phyloP scores from a whole-genome alignment of 1,140 invertebrate genomes.

The Cepaea nemoralis region DNA sequence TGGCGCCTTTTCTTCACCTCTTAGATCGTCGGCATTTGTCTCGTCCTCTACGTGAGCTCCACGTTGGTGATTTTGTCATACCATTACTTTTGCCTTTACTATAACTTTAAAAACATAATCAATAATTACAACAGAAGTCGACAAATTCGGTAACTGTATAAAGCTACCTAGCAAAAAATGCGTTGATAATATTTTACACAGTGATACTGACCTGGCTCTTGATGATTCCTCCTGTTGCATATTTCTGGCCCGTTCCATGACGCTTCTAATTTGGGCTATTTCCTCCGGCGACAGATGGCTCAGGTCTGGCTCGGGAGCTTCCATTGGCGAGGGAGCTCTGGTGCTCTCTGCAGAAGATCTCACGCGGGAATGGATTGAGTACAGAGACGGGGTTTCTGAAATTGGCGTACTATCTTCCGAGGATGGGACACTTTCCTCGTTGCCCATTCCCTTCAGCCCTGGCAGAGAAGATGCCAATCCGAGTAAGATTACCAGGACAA shows the following conservation, averaged over 20 bases:
- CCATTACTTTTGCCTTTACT: no score
- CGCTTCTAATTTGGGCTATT: slow-evolving; percentile 76
- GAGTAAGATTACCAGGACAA: no score
- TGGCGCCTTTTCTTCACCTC: no score
- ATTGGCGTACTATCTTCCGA: slow-evolving; percentile 56
- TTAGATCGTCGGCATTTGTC: no score
- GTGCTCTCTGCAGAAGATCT: slow-evolving; percentile 59
- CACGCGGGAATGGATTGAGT: slow-evolving; percentile 53
- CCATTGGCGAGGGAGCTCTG: slow-evolving; percentile 74
- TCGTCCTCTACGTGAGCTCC: no score
- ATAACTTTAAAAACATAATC: no score
- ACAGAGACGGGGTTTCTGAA: slow-evolving; percentile 54
- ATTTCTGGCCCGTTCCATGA: slow-evolving; percentile 77
- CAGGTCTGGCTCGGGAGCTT: slow-evolving; percentile 75
- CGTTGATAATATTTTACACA: no score
- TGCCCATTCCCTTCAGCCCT: slow-evolving; percentile 50
- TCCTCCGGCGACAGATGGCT: slow-evolving; percentile 77
- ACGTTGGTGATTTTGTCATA: no score
- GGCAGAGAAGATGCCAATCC: background rate
- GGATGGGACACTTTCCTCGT: slow-evolving; percentile 56
- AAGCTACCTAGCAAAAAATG: no score
- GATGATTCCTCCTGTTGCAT: slow-evolving; percentile 70
- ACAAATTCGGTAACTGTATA: no score
- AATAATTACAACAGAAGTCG: no score
- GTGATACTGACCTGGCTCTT: slow-evolving; percentile 62